Evolutionary conservation across 2,888 invertebrate genomes (phyloP).

Genomic region (Thera britannica): DNA sequence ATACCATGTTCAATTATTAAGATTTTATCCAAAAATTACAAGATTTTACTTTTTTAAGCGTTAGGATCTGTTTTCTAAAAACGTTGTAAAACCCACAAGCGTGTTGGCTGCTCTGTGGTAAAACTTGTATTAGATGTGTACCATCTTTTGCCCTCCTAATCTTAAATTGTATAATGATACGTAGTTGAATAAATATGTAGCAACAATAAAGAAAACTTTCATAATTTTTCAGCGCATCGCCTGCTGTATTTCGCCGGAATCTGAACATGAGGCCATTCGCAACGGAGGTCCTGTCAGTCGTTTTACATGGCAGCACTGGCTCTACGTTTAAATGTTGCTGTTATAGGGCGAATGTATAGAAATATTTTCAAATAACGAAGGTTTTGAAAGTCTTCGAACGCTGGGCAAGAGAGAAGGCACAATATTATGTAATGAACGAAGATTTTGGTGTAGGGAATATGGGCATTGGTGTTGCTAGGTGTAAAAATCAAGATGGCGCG

Average conservation of each 20-base stretch:
- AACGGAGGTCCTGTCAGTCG: slow-evolving; percentile 85
- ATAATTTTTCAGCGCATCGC: slow-evolving; percentile 82
- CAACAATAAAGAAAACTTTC: neutral
- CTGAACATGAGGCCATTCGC: slow-evolving; percentile 87
- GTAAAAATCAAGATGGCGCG: slow-evolving; percentile 9
- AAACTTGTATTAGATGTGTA: too few species aligned
- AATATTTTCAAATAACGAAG: neutral
- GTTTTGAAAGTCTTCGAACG: neutral
- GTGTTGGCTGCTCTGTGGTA: too few species aligned
- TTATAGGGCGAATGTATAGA: neutral
- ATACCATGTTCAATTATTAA: too few species aligned
- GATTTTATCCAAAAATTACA: too few species aligned
- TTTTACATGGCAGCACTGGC: slow-evolving; percentile 88
- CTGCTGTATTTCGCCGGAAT: slow-evolving; percentile 87
- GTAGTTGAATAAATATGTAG: too few species aligned
- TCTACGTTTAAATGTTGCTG: slow-evolving; percentile 82
- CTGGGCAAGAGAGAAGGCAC: neutral
- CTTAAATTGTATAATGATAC: too few species aligned
- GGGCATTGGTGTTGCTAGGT: slow-evolving; percentile 1
- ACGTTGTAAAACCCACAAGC: too few species aligned
- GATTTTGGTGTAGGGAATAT: neutral
- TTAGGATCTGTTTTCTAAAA: too few species aligned
- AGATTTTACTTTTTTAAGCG: too few species aligned
- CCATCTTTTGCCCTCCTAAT: too few species aligned
- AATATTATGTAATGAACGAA: neutral